Base-by-base conservation (phyloP, 1,140 invertebrate genomes). In the Centruroides vittatus region DNA sequence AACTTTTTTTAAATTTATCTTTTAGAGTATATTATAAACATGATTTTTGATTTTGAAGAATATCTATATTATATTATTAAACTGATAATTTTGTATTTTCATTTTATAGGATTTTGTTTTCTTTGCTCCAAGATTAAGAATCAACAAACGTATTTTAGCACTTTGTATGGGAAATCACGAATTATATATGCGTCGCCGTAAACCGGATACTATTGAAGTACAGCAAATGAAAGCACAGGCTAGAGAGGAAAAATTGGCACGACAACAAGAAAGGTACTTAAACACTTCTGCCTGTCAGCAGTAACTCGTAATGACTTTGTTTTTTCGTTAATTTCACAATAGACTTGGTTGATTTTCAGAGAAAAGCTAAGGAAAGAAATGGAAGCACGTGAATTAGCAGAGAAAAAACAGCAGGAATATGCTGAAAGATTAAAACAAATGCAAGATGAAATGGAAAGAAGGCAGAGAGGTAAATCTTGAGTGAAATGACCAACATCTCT, bases 181-280 rank as follows among this genome's bases (percentile, higher is more conserved):
- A 75, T 77, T 98, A 64, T 98, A 95, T 73, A 98, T 98, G 93
- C 80, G 93, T 62, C 79, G 94, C 70, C 82, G 94, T 66, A 96
- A 94, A 74, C 91, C 94, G 4, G 94, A 98, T 74, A 93, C 93
- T n/a, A 98, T 98, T 72, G 94, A 98, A 77, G 93, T 83, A 7
- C 94, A 98, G 76, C 94, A 98, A 76, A 98, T 98, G 94, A 98
- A 98, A 78, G 89, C 93, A 61, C 93, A 98, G 79, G 93, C 93
- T 10, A 79, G 86, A 36, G 92, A 96, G 71, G 93, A 95, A 70
- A 93, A 92, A 72, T 78, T 85, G 61, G 67, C 66, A 8, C 68
- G 67, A 55, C 68, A 72, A 60, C 41, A 41, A 41, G 41, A 41
- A 8, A 41, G 41, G 41, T 41, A 41, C 41, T 6, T 41, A 41